These are phyloP conservation scores for Chiroxiphia lanceolata DNA, from an alignment of 2,797 vertebrate species.

Conservation along the genomic window DNA sequence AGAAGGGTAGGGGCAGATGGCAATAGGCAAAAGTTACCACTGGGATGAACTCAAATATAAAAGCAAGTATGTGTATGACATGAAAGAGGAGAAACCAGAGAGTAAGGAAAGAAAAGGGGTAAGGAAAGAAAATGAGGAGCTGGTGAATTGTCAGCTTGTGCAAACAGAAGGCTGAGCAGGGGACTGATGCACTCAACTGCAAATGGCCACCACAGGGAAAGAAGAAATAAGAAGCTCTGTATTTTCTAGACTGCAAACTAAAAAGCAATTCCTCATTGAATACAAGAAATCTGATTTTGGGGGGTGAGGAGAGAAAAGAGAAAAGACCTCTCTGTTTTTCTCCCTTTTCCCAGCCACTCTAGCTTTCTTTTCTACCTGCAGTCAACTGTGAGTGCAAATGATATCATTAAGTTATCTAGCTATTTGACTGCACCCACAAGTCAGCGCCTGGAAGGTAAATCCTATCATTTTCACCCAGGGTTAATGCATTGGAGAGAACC, in stretches of 20 bases:
- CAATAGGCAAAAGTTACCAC: not conserved
- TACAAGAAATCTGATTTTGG: not conserved
- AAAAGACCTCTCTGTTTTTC: not conserved
- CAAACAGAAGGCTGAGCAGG: not conserved
- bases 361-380: constrained; percentile 15
- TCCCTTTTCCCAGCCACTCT: not conserved
- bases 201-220: constrained; percentile 25
- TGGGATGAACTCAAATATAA: not conserved
- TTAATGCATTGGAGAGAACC: constrained; percentile 38
- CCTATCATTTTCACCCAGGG: constrained; percentile 24
- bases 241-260: not conserved
- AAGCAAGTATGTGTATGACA: not conserved
- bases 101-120: not conserved
- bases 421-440: constrained; percentile 37
- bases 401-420: constrained; percentile 63
- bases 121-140: not conserved
- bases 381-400: constrained; percentile 44
- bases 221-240: not conserved
- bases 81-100: not conserved
- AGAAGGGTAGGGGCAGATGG: not conserved
- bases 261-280: not conserved
- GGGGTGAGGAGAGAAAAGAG: too few species aligned
- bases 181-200: not conserved
- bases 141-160: not conserved
- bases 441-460: constrained; percentile 39